phyloP scores from a whole-genome alignment of 1,140 invertebrate species.

The Macrobrachium rosenbergii region DNA sequence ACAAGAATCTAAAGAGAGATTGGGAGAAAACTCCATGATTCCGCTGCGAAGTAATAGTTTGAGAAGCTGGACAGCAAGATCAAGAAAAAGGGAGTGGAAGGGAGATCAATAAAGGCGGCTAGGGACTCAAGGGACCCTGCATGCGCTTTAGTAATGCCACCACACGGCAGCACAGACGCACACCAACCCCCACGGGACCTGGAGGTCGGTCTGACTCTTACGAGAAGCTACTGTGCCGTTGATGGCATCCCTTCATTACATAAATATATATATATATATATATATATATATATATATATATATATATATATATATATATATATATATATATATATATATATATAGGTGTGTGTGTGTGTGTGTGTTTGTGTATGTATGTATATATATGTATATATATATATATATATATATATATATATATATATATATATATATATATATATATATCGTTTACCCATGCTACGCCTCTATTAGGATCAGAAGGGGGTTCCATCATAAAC shows the following conservation, averaged over 20 bases:
- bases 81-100: not conserved
- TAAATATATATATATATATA: conserved; percentile 23
- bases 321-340: conserved; percentile 14
- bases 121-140: not conserved
- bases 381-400: conserved; percentile 18
- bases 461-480: no score
- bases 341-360: not conserved
- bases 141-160: no score
- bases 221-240: no score
- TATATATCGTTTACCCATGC: not conserved
- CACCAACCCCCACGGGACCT: no score
- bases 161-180: no score
- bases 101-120: not conserved
- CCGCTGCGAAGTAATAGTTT: no score
- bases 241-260: no score
- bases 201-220: no score
- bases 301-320: conserved; percentile 8
- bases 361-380: not conserved
- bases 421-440: conserved; percentile 9
- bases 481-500: no score
- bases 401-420: conserved; percentile 36
- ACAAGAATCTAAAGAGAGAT: no score
- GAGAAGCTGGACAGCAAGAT: no score
- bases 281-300: not conserved
- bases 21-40: no score